Evolutionary conservation across 1,140 invertebrate genomes (phyloP).

Genomic region (Drosophila truncata): DNA sequence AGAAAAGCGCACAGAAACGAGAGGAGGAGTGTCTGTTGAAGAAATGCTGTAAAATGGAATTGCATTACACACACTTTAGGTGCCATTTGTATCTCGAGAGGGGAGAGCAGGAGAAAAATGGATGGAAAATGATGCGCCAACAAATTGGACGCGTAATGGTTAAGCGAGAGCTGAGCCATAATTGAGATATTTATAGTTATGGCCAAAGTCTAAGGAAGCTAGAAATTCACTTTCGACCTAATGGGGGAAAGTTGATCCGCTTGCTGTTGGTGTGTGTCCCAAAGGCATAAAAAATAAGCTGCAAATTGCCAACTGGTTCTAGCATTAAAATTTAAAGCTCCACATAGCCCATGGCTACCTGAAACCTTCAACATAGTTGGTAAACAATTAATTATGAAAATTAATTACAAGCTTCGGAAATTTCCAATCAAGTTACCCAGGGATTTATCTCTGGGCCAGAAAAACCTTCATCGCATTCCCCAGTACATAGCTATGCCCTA

Average conservation of each 20-base stretch:
- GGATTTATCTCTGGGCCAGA: slow-evolving; percentile 1
- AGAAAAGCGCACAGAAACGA: slow-evolving; percentile 12
- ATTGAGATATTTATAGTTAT: slow-evolving; percentile 50
- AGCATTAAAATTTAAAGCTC: neutral
- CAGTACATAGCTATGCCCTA: slow-evolving; percentile 13
- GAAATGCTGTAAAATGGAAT: slow-evolving; percentile 68
- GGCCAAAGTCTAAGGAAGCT: slow-evolving; percentile 11
- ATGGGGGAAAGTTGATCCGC: slow-evolving; percentile 33
- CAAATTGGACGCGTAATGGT: slow-evolving; percentile 60
- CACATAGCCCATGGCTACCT: neutral
- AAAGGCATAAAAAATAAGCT: slow-evolving; percentile 19
- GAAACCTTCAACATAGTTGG: neutral
- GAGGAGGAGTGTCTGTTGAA: slow-evolving; percentile 27
- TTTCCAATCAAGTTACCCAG: slow-evolving; percentile 11
- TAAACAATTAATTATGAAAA: slow-evolving; percentile 15
- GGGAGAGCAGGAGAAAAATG: neutral
- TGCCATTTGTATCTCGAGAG: slow-evolving; percentile 37
- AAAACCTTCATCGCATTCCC: slow-evolving; percentile 25
- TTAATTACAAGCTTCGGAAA: slow-evolving; percentile 12
- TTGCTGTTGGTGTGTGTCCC: slow-evolving; percentile 2
- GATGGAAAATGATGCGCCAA: slow-evolving; percentile 47
- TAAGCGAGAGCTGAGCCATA: slow-evolving; percentile 28
- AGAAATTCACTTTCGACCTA: slow-evolving; percentile 18
- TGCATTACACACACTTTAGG: slow-evolving; percentile 69
- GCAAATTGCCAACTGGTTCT: slow-evolving; percentile 1